Evolutionary conservation across 2,113 vertebrate genomes (phyloP).

Genomic region (Pelmatolapia mariae): DNA sequence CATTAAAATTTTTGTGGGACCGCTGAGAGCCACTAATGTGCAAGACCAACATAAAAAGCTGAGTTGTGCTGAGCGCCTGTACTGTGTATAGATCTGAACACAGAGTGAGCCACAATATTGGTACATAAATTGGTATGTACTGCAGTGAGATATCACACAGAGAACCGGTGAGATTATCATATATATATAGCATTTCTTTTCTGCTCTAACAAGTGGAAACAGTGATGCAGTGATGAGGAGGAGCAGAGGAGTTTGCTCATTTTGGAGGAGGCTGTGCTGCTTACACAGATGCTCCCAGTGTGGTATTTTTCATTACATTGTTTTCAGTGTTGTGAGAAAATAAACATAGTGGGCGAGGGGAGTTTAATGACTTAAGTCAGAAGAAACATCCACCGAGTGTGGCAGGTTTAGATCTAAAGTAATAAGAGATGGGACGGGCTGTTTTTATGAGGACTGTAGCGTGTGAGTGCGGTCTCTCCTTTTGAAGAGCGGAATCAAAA

Average conservation of each 20-base stretch:
- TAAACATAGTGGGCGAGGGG: background rate
- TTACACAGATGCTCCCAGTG: background rate
- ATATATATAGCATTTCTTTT: background rate
- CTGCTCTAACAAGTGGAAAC: background rate
- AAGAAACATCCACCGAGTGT: slow-evolving; percentile 15
- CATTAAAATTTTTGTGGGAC: slow-evolving; percentile 1
- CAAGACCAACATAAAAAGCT: background rate
- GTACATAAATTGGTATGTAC: background rate
- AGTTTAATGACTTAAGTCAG: slow-evolving; percentile 26
- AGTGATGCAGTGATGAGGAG: background rate
- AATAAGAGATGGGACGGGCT: slow-evolving; percentile 24
- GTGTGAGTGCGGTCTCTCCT: slow-evolving; percentile 3
- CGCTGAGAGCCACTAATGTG: slow-evolving; percentile 5
- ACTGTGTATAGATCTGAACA: background rate
- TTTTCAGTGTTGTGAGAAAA: background rate
- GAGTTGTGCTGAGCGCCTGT: background rate
- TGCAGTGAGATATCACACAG: background rate
- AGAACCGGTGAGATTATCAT: background rate
- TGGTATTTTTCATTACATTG: slow-evolving; percentile 34
- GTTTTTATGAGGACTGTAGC: slow-evolving; percentile 21
- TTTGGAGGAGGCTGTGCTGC: background rate
- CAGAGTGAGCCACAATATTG: background rate
- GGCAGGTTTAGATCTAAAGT: slow-evolving; percentile 24
- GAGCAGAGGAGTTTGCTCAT: background rate
- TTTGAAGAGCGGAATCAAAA: slow-evolving; percentile 53